Evolutionary conservation across 23 tunicate species (phyloP), one percentile per base, ranked within the genome.

Genomic region (Ascidia mentula): DNA sequence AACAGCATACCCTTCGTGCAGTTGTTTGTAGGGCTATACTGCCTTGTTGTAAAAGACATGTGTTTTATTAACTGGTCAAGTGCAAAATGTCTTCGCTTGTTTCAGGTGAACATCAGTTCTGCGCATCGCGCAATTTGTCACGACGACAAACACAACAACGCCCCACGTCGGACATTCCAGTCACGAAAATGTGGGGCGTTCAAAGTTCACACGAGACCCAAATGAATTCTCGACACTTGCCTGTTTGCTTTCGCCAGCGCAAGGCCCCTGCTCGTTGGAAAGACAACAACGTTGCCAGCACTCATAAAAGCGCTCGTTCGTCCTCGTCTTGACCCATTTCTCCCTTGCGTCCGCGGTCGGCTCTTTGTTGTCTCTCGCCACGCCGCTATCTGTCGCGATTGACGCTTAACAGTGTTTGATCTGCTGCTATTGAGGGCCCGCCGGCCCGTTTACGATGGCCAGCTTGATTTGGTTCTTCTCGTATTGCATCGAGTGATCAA

Each of bases 241-340:
- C 65, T 53, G 65, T 53, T 53, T 53, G 65, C 65, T 53, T 53
- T 53, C 65, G 65, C n/a, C n/a, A n/a, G n/a, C n/a, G n/a, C 65
- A 53, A 28, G 4, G 24, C 65, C 65, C 53, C 65, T 28, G 24
- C 24, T 53, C 65, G 65, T 3, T 28, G 1, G 24, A 53, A 53
- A 53, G 65, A 53, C 22, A 53, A 53, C 65, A 53, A 53, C 65
- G 28, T 28, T 28, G 65, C 22, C 24, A n/a, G n/a, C 24, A 28
- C 28, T 28, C 65, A 53, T 53, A 53, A 53, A n/a, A 53, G 65
- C 4, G 65, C 65, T 53, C 65, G 65, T 53, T 53, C 24, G 12
- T n/a, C 65, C 65, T 53, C 65, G 65, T 53, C 65, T 53, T 53
- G 65, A 53, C 65, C 65, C 65, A 53, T 53, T 53, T 53, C 65